phyloP scores from a whole-genome alignment of 1,140 invertebrate genomes.

The Drosophila fuyamai region DNA sequence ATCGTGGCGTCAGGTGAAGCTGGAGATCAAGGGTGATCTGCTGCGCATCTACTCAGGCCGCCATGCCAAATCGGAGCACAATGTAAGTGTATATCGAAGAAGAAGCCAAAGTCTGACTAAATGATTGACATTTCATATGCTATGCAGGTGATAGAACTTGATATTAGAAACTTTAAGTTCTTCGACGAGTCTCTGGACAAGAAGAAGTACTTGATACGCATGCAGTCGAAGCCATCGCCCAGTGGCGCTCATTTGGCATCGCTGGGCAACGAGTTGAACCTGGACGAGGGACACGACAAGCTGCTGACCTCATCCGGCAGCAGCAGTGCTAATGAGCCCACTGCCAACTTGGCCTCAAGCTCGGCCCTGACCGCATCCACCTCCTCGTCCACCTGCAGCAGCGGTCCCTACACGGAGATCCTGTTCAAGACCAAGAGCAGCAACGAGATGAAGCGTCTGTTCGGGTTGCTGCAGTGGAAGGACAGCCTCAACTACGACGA shows the following conservation, averaged over 20 bases:
- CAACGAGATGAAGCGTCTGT: constrained; percentile 80
- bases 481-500: constrained; percentile 79
- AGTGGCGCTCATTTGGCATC: constrained; percentile 66
- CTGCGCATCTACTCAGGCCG: constrained; percentile 81
- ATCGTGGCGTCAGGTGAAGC: constrained; percentile 83
- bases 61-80: constrained; percentile 77
- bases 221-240: constrained; percentile 78
- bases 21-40: constrained; percentile 80
- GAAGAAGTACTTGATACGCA: constrained; percentile 82
- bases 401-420: constrained; percentile 76
- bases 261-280: constrained; percentile 74
- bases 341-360: constrained; percentile 20
- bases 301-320: constrained; percentile 66
- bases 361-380: constrained; percentile 38
- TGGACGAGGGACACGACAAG: constrained; percentile 71
- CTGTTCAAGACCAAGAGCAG: constrained; percentile 80
- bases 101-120: no score
- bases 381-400: constrained; percentile 30
- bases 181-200: constrained; percentile 81
- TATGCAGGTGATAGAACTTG: constrained; percentile 79
- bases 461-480: constrained; percentile 80
- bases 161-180: constrained; percentile 84
- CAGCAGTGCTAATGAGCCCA: constrained; percentile 58
- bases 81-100: constrained; percentile 44
- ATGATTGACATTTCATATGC: neutral